Conservation (phyloP, 30 jellyfish, hydroid and myxozoan species). For the Turritopsis rubra region DNA sequence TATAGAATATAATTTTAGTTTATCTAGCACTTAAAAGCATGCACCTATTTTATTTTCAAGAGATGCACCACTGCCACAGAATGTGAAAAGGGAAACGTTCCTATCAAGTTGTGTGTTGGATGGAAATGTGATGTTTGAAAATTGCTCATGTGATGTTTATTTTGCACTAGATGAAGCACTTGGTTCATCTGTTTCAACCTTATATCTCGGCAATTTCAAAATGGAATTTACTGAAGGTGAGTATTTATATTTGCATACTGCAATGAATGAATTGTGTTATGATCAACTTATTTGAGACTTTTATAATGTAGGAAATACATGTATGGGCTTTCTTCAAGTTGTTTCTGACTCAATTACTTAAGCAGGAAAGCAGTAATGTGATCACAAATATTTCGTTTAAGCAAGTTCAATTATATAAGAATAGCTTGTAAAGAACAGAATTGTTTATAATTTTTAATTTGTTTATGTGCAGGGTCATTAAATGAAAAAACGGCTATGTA, state of each 20-base stretch:
- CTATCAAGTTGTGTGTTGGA: slow-evolving; percentile 1
- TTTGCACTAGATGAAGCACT: slow-evolving; percentile 22
- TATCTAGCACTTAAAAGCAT: no score
- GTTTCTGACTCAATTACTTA: no score
- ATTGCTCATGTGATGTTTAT: slow-evolving; percentile 70
- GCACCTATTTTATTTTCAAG: not conserved
- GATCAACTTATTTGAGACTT: no score
- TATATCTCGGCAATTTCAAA: slow-evolving; percentile 47
- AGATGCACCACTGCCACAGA: not conserved
- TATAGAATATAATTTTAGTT: no score
- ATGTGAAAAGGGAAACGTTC: not conserved
- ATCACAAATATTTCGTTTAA: no score
- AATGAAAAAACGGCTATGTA: not conserved
- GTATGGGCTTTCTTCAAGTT: no score
- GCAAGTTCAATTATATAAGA: no score
- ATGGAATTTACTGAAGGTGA: slow-evolving; percentile 27
- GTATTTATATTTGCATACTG: not conserved
- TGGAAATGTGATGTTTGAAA: slow-evolving; percentile 32
- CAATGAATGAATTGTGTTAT: not conserved
- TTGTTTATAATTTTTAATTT: no score
- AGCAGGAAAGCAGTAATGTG: no score
- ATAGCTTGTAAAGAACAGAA: no score
- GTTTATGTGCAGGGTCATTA: not conserved
- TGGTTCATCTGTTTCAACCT: slow-evolving; percentile 32
- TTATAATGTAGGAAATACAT: no score